Base-by-base conservation (phyloP, 2,888 invertebrate genomes). In the Thymelicus sylvestris region DNA sequence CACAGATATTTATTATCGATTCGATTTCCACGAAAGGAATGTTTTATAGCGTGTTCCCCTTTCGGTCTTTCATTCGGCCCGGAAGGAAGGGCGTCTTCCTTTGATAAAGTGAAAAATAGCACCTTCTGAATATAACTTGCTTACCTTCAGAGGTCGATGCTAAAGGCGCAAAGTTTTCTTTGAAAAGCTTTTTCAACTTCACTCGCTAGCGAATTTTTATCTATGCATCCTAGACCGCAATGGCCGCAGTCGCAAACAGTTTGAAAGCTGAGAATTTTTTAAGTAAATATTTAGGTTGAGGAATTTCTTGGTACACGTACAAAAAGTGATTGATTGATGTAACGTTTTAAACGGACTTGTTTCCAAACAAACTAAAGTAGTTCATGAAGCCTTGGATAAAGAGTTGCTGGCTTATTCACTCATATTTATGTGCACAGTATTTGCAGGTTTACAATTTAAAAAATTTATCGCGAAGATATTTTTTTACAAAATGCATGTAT, bases 41-140 rank as follows among this genome's bases (percentile, higher is more conserved):
- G 81, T 86, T 89, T 87, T 87, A 88, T 84, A 81, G 82, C 84
- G 77, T 82, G 85, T 84, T 85, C 87, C 89, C 86, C 84, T 86
- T 86, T 88, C 83, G 86, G 85, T 86, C 85, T 88, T 91, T 87
- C 86, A 86, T 83, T 84, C 84, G 79, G 80, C 81, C 86, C 86
- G 90, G 89, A 90, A 89, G 90, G 86, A 89, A 88, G 86, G 87
- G 83, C 80, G 86, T 83, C 86, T 86, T 86, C 87, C 85, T 92
- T 92, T 92, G 90, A 93, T 90, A 90, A 89, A 88, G 85, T 90
- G 90, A 92, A 90, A 91, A 91, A 91, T 91, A 90, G 88, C 86
- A 83, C 83, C 84, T 85, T 82, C 81, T 84, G 83, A 86, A 87
- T 83, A 80, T 86, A 83, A 84, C 86, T 82, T 82, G 84, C 81